phyloP scores from a whole-genome alignment of 2,113 vertebrate genomes.

The Hippocampus mohnikei region DNA sequence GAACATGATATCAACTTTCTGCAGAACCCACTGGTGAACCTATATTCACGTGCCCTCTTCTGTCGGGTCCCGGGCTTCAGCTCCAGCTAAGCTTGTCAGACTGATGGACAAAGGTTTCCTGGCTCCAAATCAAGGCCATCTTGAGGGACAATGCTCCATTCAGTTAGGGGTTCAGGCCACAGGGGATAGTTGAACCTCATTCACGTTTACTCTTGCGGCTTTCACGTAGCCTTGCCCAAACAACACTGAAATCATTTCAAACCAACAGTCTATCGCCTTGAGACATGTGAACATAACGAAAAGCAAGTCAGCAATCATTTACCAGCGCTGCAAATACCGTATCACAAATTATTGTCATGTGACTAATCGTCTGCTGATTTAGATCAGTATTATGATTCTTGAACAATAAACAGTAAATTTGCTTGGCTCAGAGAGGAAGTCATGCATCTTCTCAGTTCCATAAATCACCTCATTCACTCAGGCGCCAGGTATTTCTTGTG shows the following conservation, averaged over 20 bases:
- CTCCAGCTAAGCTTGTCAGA: conserved; percentile 34
- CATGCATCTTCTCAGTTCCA: not conserved
- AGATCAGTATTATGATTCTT: conserved; percentile 22
- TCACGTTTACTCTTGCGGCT: conserved; percentile 38
- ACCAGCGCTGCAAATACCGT: conserved; percentile 14
- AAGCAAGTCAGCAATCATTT: conserved; percentile 20
- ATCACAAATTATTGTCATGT: conserved; percentile 12
- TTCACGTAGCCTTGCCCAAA: conserved; percentile 11
- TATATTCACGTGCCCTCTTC: not conserved
- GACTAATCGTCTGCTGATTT: conserved; percentile 22
- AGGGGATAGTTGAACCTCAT: conserved; percentile 37
- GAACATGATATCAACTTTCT: not conserved
- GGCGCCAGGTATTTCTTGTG: conserved; percentile 25
- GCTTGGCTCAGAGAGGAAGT: conserved; percentile 4
- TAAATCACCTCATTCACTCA: conserved; percentile 25
- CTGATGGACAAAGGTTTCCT: conserved; percentile 63
- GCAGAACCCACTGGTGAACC: not conserved
- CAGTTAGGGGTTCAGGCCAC: conserved; percentile 45
- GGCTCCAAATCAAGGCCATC: conserved; percentile 49
- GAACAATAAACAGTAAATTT: conserved; percentile 26
- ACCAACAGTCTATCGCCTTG: not conserved
- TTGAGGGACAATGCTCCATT: conserved; percentile 54
- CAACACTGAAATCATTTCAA: conserved; percentile 15
- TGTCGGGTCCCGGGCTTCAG: conserved; percentile 50
- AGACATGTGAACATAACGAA: not conserved